Base-by-base conservation (phyloP, 1,140 invertebrate species). In the Drosophila ercepeae region DNA sequence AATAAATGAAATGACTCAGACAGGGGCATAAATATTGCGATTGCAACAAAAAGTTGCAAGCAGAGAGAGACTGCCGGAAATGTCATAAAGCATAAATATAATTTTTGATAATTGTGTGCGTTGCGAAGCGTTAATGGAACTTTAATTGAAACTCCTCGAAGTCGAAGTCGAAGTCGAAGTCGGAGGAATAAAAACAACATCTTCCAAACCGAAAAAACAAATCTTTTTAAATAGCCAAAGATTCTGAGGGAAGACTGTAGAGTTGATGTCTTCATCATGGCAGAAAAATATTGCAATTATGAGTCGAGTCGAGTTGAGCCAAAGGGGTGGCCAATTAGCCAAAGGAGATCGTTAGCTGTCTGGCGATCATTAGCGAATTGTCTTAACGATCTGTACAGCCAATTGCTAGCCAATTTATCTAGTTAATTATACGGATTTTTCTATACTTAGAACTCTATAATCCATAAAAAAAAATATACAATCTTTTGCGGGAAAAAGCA, bases 41-140 rank as follows among this genome's bases (percentile, higher is more conserved):
- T 7, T 16, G 32, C 34, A 63, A 25, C 11, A 32, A 16, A 14
- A 16, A 18, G 34, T 3, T 9, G 4, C 13, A 44, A 1, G n/a
- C n/a, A n/a, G n/a, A 36, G 16, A 16, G 3, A 1, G 11, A 63
- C 81, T 84, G 81, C 81, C 81, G 81, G 81, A 84, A 84, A 84
- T 84, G 81, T 84, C 81, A 81, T 73, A 74, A 74, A 81, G 76
- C 82, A 81, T 9, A 32, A 86, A 84, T 84, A 76, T 86, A 76
- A 84, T 86, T 84, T 84, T 84, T 86, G 72, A 84, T 84, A 84
- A 84, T 84, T 84, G 81, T 84, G 72, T 81, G 82, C 86, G 81
- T 84, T 82, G 72, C 81, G 81, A 81, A 84, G 81, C 81, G 81
- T 86, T 84, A 84, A 84, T 84, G 76, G 76, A 76, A 84, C 81